These are phyloP conservation scores for Sphinx pinastri DNA, from an alignment of 2,888 invertebrate genomes.

Conservation along the genomic window DNA sequence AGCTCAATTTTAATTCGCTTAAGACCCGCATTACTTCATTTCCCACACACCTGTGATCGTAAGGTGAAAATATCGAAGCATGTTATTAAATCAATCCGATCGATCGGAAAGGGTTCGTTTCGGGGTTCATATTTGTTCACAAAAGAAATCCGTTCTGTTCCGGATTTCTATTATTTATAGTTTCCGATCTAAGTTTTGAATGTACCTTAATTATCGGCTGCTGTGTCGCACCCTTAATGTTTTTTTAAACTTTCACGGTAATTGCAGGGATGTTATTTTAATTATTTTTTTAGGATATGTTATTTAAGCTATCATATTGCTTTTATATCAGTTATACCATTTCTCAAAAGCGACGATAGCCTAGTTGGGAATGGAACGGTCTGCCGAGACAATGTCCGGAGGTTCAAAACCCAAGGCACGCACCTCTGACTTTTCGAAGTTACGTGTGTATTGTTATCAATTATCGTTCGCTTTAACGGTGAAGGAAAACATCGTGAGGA, in stretches of 20 bases:
- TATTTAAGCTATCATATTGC: no score
- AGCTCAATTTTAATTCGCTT: constrained; percentile 15
- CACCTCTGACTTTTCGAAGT: no score
- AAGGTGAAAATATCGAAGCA: constrained; percentile 67
- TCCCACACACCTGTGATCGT: constrained; percentile 66
- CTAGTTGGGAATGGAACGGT: no score
- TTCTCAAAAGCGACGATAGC: no score
- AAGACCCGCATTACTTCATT: constrained; percentile 23
- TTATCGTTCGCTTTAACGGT: no score
- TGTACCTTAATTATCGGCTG: constrained; percentile 83
- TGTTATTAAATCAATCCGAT: constrained; percentile 80
- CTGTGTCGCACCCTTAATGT: constrained; percentile 71
- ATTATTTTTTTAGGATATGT: constrained; percentile 4
- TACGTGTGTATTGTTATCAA: no score
- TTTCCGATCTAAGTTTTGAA: constrained; percentile 80
- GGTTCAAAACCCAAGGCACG: no score
- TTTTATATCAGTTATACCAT: no score
- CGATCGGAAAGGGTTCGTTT: constrained; percentile 78
- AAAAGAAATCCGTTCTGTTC: constrained; percentile 82
- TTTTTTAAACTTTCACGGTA: constrained; percentile 65
- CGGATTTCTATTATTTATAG: constrained; percentile 81
- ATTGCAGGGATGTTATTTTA: constrained; percentile 21
- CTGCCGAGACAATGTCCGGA: no score
- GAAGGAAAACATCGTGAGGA: no score
- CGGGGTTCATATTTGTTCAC: constrained; percentile 77